Percentiles rank a stretch among this genome's conserved stretches.
Evolutionary conservation across 1,140 invertebrate species (phyloP).

Genomic region (Ruditapes philippinarum): DNA sequence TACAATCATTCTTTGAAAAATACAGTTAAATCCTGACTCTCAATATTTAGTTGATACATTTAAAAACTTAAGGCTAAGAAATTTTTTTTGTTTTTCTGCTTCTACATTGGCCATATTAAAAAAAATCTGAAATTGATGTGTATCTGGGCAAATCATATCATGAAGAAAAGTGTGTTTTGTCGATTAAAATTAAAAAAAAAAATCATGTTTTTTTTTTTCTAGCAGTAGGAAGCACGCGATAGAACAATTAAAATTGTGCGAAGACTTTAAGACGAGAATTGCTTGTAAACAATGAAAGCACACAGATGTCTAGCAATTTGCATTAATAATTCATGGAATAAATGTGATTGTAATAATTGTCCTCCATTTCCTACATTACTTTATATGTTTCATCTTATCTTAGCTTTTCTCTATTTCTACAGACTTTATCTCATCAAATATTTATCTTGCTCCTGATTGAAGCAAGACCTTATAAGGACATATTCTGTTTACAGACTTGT

Average conservation of each 20-base stretch:
- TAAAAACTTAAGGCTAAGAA: no score
- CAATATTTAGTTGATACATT: no score
- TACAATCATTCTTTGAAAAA: no score
- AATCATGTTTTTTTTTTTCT: no score
- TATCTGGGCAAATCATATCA: no score
- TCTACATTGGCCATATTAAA: no score
- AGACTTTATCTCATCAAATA: constrained; percentile 13
- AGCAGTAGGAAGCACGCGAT: no score
- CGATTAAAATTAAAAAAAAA: background rate
- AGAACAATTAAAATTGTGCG: background rate
- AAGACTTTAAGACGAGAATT: background rate
- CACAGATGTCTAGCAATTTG: background rate
- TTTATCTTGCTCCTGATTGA: background rate
- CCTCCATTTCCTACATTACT: background rate
- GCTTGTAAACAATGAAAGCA: background rate
- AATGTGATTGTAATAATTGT: background rate
- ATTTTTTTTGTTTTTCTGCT: no score
- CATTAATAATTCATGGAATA: constrained; percentile 21
- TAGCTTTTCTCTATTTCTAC: background rate
- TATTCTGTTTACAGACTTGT: no score
- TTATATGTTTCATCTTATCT: background rate
- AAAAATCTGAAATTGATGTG: no score
- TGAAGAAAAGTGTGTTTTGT: background rate
- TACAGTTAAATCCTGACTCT: no score
- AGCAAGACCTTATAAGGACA: background rate